Base-by-base conservation (phyloP, 2,797 vertebrate genomes). In the Xenops minutus region DNA sequence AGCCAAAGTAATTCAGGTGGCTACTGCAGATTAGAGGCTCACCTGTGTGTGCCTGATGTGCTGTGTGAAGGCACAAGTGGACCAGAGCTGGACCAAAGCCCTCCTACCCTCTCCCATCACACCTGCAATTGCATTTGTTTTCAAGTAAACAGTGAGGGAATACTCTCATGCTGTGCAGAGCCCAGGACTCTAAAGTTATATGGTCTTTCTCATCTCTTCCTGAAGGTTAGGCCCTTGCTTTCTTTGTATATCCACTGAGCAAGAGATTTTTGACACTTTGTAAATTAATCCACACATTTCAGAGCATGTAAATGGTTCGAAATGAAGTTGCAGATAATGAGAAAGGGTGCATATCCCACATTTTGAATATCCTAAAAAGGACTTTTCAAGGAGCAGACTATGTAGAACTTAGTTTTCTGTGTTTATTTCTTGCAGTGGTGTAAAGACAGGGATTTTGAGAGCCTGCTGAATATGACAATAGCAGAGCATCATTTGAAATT, bases 291-390 rank as follows among this genome's bases (percentile, higher is more conserved):
- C 51, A 30, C 16, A 12, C 7, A 2, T 90, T 90, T 69, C 55
- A 62, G 51, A 15, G 5, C 34, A 27, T 4, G 8, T 37, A 73
- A 82, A 59, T 19, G 2, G 24, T 21, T 62, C 19, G 77, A 74
- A 78, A 55, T 55, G 19, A 85, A 85, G 9, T 26, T 64, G 32
- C 39, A 69, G 29, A 10, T 82, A 23, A 49, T 30, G 69, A 18
- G 12, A 20, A 67, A 46, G 19, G 5, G 5, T 20, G 3, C 3
- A 4, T 49, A 41, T 59, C 8, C 12, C 7, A 5, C 10, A 1
- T 13, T 82, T 76, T 48, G 13, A 46, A 56, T 51, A 17, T 14
- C 56, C 52, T 58, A 36, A 27, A 71, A 78, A 86, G 21, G n/a
- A 61, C 26, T 73, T 93, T 8, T 48, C 39, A 62, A 83, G 48